Conservation (phyloP, 2,797 vertebrate genomes). For the Psittacula echo region DNA sequence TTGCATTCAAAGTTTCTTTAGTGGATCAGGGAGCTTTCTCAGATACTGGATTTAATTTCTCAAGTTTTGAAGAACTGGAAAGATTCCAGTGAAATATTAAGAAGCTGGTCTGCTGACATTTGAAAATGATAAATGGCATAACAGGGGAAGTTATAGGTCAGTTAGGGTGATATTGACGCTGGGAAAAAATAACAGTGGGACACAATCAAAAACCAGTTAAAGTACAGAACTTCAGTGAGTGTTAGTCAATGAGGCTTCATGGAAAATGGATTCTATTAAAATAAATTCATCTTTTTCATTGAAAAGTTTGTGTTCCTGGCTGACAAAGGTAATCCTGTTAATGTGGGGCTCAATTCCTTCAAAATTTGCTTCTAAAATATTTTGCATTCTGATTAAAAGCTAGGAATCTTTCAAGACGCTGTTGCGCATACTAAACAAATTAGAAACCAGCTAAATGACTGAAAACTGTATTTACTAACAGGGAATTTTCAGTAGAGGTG, state of each 20-base stretch:
- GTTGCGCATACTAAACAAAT: neutral
- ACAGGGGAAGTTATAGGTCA: constrained; percentile 9
- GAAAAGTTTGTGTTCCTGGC: neutral
- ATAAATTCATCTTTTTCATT: neutral
- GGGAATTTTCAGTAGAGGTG: neutral
- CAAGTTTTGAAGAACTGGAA: constrained; percentile 17
- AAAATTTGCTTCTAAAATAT: neutral
- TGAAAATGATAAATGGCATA: constrained; percentile 15
- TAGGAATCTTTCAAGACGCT: neutral
- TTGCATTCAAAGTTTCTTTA: neutral
- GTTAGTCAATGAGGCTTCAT: neutral
- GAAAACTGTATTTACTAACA: neutral
- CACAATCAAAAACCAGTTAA: neutral
- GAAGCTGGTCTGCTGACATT: constrained; percentile 23
- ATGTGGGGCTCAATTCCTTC: neutral
- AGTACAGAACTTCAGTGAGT: neutral
- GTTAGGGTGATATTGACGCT: neutral
- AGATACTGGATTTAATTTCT: neutral
- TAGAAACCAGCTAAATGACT: neutral
- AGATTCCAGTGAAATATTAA: constrained; percentile 11
- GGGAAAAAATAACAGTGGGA: constrained; percentile 15
- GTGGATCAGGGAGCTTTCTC: neutral
- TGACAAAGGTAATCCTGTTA: neutral
- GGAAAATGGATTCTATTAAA: neutral
- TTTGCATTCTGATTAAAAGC: neutral